Conservation (phyloP, 2,797 vertebrate genomes). For the Hirundo rustica region DNA sequence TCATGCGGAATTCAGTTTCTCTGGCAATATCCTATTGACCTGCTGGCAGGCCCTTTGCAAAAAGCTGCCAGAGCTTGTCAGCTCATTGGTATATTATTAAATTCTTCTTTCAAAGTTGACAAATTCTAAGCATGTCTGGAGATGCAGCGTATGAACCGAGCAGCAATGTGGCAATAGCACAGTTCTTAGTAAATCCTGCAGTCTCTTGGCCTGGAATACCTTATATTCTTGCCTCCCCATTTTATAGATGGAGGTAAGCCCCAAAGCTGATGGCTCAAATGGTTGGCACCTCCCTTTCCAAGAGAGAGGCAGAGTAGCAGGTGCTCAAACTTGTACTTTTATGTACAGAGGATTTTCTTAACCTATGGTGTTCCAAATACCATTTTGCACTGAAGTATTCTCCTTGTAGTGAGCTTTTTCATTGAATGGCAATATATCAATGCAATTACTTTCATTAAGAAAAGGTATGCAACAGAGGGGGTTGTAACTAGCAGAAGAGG, state of each 20-base stretch:
- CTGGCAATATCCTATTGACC: not conserved
- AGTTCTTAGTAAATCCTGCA: not conserved
- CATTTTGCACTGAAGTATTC: not conserved
- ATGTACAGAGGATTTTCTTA: not conserved
- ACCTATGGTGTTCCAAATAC: not conserved
- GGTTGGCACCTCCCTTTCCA: not conserved
- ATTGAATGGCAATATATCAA: not conserved
- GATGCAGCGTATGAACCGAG: not conserved
- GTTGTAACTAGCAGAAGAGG: not conserved
- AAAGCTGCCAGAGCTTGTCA: not conserved
- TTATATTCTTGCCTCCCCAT: not conserved
- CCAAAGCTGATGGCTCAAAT: not conserved
- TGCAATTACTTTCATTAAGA: not conserved
- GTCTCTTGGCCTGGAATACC: not conserved
- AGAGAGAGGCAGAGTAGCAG: not conserved
- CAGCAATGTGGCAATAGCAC: not conserved
- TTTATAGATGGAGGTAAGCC: not conserved
- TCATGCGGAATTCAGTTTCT: slow-evolving; percentile 7
- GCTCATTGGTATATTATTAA: not conserved
- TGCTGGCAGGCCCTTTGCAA: not conserved
- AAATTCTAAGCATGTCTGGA: not conserved
- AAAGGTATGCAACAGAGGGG: not conserved
- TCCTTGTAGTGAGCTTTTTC: not conserved
- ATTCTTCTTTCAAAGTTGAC: not conserved
- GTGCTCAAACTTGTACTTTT: not conserved